Base-by-base conservation (phyloP, 2,888 invertebrate species). In the Cheilosia soror region DNA sequence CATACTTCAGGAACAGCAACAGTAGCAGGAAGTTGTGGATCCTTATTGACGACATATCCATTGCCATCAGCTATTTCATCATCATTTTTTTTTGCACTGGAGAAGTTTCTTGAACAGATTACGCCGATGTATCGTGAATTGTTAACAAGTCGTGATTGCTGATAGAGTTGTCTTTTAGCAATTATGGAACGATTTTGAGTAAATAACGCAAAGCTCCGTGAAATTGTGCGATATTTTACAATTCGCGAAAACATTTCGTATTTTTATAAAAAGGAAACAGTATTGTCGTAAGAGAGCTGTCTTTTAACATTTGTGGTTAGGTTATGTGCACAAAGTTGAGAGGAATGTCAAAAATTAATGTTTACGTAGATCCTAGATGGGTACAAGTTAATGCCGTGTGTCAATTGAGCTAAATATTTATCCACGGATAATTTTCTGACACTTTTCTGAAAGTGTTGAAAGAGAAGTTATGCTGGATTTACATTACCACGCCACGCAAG, bases 1-100 rank as follows among this genome's bases (percentile, higher is more conserved):
- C 98, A 99, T 9, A 97, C 96, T 91, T 99, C 99, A 0, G 99
- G 99, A 33, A 99, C 97, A 15, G 97, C 96, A 58, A 98, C 96
- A 0, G 98, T 96, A 0, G 98, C 97, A 60, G 98, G 97, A 86
- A 97, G 87, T 44, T 91, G 91, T 2, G 89, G 71, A 57, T 91
- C 90, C 73, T 88, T 89, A 58, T 89, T 88, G 0, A 88, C 87
- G 9, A 88, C 85, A 44, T 89, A 89, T 20, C 88, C 88, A 58
- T 76, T 58, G 9, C 65, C 65, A 3, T 89, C 88, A 25, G 68
- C 51, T 13, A 85, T 63, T 55, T 88, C 88, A 29, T 89, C 89
- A 73, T 88, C 88, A 49, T 88, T 88, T 77, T 88, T 88, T 31
- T 79, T 88, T 15, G 71, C 47, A 25, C 85, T 88, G 47, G 89